Conservation (phyloP, 2,888 invertebrate genomes). For the Zygothrica quintamaculata region DNA sequence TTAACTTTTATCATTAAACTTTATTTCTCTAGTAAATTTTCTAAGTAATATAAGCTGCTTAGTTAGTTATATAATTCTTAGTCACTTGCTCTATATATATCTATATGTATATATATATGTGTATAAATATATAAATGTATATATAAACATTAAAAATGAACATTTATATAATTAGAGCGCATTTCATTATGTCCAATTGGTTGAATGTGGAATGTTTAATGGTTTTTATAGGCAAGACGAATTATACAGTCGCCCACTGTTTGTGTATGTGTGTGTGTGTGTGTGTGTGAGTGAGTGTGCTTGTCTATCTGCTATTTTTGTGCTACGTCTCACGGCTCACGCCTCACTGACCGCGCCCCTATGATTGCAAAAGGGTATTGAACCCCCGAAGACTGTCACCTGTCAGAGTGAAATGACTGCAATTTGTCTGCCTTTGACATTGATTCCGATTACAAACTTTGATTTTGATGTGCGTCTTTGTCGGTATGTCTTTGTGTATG, state of each 20-base stretch:
- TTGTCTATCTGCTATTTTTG: slow-evolving; percentile 38
- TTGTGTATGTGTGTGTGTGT: slow-evolving; percentile 3
- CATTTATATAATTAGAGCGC: slow-evolving; percentile 2
- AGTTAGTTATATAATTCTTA: too few relatives aligned
- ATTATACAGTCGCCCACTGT: slow-evolving; percentile 29
- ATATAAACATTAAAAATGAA: slow-evolving; percentile 14
- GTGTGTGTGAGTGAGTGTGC: background rate
- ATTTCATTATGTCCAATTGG: slow-evolving; percentile 43
- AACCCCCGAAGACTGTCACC: slow-evolving; percentile 48
- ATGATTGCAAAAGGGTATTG: slow-evolving; percentile 39
- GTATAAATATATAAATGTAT: too few relatives aligned
- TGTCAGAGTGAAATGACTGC: slow-evolving; percentile 37
- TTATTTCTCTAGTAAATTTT: too few relatives aligned
- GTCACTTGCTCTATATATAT: too few relatives aligned
- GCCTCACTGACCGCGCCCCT: slow-evolving; percentile 52
- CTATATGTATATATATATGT: too few relatives aligned
- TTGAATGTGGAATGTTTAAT: slow-evolving; percentile 48
- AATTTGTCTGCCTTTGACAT: slow-evolving; percentile 71
- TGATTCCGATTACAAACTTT: slow-evolving; percentile 67
- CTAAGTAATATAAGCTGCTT: too few relatives aligned
- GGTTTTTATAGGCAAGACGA: slow-evolving; percentile 45
- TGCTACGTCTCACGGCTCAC: slow-evolving; percentile 37
- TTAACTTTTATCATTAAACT: too few relatives aligned
- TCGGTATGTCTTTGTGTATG: background rate
- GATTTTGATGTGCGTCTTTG: slow-evolving; percentile 47